Percentiles rank a stretch among this genome's conserved stretches.
Conservation (phyloP, 1,140 invertebrate genomes). For the Diprion similis region DNA sequence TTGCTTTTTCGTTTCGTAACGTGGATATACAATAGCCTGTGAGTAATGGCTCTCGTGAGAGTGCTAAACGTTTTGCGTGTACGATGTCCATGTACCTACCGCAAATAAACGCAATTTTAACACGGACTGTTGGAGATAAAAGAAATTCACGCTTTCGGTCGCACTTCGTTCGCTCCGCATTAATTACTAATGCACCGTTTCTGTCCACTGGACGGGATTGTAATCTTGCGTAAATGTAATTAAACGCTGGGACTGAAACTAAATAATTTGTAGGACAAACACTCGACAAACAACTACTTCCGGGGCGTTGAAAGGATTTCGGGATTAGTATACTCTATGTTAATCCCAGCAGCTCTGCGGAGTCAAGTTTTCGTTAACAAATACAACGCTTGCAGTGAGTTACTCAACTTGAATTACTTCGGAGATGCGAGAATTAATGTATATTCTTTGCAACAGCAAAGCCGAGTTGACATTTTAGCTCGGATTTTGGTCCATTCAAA, state of each 20-base stretch:
- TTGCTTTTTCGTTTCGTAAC: not conserved
- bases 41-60: constrained; percentile 5
- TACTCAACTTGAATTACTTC: too few relatives aligned
- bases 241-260: not conserved
- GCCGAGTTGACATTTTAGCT: too few relatives aligned
- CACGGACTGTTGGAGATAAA: not conserved
- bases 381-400: not conserved
- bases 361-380: constrained; percentile 1
- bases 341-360: not conserved
- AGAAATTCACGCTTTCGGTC: not conserved
- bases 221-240: constrained; percentile 3
- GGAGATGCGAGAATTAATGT: too few relatives aligned
- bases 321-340: not conserved
- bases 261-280: constrained; percentile 6
- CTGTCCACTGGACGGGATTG: not conserved
- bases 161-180: not conserved
- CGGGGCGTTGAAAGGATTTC: not conserved
- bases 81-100: not conserved
- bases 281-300: not conserved
- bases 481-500: too few relatives aligned
- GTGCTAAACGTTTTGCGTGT: not conserved
- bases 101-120: not conserved
- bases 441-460: too few relatives aligned
- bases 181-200: not conserved
- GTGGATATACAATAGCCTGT: not conserved